Conservation (phyloP, 2,888 invertebrate species). For the Phortica magna region DNA sequence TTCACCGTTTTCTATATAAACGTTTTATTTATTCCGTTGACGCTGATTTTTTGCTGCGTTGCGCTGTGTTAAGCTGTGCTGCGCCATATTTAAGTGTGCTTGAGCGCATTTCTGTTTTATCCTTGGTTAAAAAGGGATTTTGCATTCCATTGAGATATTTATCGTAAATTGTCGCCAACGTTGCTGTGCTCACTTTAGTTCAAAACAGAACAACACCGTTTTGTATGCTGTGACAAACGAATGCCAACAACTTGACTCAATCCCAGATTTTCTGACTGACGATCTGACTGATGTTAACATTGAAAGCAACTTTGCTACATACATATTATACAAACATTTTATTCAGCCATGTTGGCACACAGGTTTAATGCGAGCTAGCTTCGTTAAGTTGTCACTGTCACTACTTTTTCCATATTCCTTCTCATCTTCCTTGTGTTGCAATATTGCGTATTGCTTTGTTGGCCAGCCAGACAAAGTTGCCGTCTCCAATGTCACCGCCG, state of each 20-base stretch:
- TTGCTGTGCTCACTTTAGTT: neutral
- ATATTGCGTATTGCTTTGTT: neutral
- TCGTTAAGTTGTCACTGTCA: conserved; percentile 5
- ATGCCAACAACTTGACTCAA: conserved; percentile 22
- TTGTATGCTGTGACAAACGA: conserved; percentile 27
- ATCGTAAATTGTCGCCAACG: conserved; percentile 68
- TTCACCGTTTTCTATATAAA: neutral
- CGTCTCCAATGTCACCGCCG: neutral
- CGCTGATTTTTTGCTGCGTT: conserved; percentile 11
- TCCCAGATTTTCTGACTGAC: neutral
- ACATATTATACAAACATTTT: neutral
- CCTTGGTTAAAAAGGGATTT: conserved; percentile 56
- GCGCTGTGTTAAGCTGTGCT: neutral
- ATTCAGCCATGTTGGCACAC: neutral
- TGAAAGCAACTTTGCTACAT: conserved; percentile 12
- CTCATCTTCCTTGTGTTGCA: neutral
- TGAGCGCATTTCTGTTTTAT: conserved; percentile 26
- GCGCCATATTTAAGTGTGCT: conserved; percentile 27
- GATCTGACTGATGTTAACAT: conserved; percentile 1
- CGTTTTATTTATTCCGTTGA: conserved; percentile 27
- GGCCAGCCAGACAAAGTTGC: conserved; percentile 20
- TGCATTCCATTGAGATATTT: conserved; percentile 73
- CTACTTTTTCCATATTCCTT: neutral
- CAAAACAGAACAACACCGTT: neutral
- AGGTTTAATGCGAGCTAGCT: neutral